Base-by-base conservation (phyloP, 2,113 vertebrate genomes). In the Sprattus sprattus region DNA sequence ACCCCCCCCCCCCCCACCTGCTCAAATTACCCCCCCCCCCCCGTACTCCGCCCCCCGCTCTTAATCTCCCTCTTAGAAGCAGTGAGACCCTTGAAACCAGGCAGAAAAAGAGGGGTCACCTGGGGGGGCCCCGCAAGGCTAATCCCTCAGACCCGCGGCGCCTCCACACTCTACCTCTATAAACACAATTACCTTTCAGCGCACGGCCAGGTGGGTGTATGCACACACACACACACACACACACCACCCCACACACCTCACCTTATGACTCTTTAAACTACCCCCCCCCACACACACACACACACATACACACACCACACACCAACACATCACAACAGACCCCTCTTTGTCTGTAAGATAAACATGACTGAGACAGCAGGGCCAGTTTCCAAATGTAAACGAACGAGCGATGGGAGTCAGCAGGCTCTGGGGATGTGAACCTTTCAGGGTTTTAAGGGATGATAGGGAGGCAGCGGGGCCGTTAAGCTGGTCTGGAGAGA, bases 41-140 rank as follows among this genome's bases (percentile, higher is more conserved):
- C 6, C 32, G 60, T 39, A 32, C 82, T 16, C 82, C 88, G 13
- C 25, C 8, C 82, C 22, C 28, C 83, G 28, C 86, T 86, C 85
- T 88, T 92, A 92, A 93, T 93, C 92, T 92, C 89, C 83, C 83
- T 91, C 87, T 90, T 83, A 93, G 91, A 92, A 92, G 46, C 78
- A 6, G 1, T 57, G 82, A 71, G 64, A 71, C 64, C 64, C 50
- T 92, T 88, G 90, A 93, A 93, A 92, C 90, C 90, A 90, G 87
- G 91, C 92, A 92, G 92, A 93, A 93, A 93, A 92, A 90, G 91
- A 87, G 86, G 85, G 92, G 90, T 88, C 85, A 85, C 89, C 87
- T 88, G 81, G 60, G 87, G 89, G 64, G 90, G 89, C 86, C 90
- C 90, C 82, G 87, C 25, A 18, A 91, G 64, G 90, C 90, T 94